Percentiles rank a stretch among this genome's conserved stretches.
Conservation (phyloP, 1,140 invertebrate species). For the Bombus pyrosoma region DNA sequence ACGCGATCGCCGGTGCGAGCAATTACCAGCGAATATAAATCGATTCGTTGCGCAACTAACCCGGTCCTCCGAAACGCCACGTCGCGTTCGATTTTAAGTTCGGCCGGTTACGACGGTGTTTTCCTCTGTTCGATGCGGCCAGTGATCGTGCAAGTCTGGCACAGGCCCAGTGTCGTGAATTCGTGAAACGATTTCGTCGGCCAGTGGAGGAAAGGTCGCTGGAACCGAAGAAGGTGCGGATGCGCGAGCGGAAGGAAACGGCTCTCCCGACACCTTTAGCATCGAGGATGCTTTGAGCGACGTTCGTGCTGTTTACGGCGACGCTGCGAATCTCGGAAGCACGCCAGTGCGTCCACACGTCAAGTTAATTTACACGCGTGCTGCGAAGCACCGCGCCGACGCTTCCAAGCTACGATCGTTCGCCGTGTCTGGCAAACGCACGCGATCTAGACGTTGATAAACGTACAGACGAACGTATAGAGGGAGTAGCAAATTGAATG, state of each 20-base stretch:
- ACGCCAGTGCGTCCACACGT: neutral
- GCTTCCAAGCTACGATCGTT: too few species aligned
- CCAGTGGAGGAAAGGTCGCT: accelerated
- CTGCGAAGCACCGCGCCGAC: neutral
- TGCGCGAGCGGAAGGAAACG: neutral
- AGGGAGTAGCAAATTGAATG: too few species aligned
- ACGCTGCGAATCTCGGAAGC: neutral
- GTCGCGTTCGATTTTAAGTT: neutral
- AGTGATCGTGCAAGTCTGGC: too few species aligned
- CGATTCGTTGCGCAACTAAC: neutral
- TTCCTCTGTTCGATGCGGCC: neutral
- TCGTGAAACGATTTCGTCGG: neutral
- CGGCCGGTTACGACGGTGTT: neutral
- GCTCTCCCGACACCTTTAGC: too few species aligned
- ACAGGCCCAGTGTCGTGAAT: too few species aligned
- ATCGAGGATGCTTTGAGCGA: too few species aligned
- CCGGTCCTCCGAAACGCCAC: neutral
- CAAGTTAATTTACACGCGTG: neutral
- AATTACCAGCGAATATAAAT: neutral
- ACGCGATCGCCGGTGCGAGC: neutral
- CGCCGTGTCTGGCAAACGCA: too few species aligned
- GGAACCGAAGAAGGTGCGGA: neutral
- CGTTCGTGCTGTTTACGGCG: neutral
- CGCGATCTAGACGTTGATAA: too few species aligned
- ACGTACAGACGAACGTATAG: too few species aligned